Conservation (phyloP, 1,140 invertebrate genomes). For the Drosophila bocqueti region DNA sequence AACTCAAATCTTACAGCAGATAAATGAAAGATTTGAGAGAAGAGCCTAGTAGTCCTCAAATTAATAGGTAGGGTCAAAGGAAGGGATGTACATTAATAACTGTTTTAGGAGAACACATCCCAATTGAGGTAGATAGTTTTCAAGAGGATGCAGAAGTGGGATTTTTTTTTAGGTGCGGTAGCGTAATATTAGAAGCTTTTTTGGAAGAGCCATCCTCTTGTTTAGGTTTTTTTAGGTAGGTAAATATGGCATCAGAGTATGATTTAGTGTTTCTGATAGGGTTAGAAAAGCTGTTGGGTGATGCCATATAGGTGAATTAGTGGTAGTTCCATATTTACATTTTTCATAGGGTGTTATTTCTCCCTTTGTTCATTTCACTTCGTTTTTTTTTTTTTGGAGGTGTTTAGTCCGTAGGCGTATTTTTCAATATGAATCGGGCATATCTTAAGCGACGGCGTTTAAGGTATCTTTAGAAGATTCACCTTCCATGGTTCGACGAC, state of each 20-base stretch:
- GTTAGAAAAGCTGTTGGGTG: no score
- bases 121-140: no score
- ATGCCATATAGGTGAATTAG: neutral
- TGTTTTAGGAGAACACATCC: no score
- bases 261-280: neutral
- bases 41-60: no score
- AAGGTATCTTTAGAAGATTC: constrained; percentile 1
- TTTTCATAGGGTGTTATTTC: neutral
- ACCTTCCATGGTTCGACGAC: neutral
- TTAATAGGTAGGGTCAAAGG: no score
- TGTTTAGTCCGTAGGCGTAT: neutral
- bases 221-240: neutral
- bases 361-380: neutral
- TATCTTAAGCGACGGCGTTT: neutral
- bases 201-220: neutral
- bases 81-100: no score
- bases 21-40: neutral
- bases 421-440: constrained; percentile 1
- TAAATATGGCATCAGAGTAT: neutral
- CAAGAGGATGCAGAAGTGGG: neutral
- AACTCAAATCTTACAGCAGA: neutral
- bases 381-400: neutral
- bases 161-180: neutral
- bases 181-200: neutral
- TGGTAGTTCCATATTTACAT: neutral